A percentile compares a stretch with the other conserved stretches of the same genome.
phyloP scores from a whole-genome alignment of 2,797 vertebrate genomes.

The Thaleichthys pacificus region DNA sequence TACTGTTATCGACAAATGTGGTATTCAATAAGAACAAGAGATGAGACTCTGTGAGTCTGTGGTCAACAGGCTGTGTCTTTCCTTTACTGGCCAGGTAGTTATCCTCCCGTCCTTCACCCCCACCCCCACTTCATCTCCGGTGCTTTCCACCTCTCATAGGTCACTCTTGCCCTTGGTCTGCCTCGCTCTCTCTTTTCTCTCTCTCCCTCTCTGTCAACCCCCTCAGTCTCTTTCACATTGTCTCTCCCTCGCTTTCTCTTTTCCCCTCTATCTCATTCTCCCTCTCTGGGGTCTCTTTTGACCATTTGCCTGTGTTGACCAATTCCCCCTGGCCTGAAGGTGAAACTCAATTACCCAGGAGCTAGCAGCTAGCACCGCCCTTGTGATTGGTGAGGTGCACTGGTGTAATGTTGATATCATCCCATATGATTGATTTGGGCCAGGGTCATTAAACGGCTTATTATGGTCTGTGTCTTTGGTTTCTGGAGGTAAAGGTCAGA shows the following conservation, averaged over 20 bases:
- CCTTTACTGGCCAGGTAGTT: constrained; percentile 56
- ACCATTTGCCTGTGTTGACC: constrained; percentile 32
- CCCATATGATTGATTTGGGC: constrained; percentile 33
- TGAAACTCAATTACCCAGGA: constrained; percentile 38
- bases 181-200: neutral
- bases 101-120: neutral
- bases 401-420: constrained; percentile 44
- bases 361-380: constrained; percentile 29
- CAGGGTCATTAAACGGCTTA: constrained; percentile 43
- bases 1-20: constrained; percentile 78
- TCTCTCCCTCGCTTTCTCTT: neutral
- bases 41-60: constrained; percentile 65
- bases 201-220: constrained; percentile 39
- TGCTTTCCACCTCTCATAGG: constrained; percentile 20
- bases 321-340: constrained; percentile 44
- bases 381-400: constrained; percentile 37
- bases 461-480: constrained; percentile 40
- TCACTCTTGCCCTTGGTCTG: constrained; percentile 5
- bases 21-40: constrained; percentile 76
- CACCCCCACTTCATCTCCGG: neutral
- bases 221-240: constrained; percentile 21
- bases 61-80: constrained; percentile 69
- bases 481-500: constrained; percentile 50
- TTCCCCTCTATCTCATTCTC: neutral
- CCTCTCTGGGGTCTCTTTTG: constrained; percentile 16